phyloP scores from a whole-genome alignment of 2,888 invertebrate genomes.

The Meiosimyza platycephala region DNA sequence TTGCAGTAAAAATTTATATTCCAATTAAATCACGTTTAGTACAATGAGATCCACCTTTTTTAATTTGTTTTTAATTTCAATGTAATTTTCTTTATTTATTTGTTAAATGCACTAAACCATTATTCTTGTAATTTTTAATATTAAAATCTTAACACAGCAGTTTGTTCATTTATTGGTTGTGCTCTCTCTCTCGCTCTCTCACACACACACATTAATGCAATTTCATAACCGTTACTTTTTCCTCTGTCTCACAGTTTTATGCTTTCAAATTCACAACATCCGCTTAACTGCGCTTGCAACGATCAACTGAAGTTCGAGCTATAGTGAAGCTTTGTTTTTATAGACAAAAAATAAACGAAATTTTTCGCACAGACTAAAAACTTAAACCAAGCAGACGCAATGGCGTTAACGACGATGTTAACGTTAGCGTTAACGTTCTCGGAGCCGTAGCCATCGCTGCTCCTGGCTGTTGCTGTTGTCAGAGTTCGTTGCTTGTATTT shows the following conservation, averaged over 20 bases:
- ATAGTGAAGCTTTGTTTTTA: conserved; percentile 53
- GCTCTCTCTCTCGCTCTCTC: conserved; percentile 39
- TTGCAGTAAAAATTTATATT: no score
- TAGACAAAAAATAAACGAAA: conserved; percentile 42
- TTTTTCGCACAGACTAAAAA: conserved; percentile 31
- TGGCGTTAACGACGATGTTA: no score
- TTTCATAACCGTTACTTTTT: conserved; percentile 39
- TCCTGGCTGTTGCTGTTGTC: no score
- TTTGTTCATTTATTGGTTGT: conserved; percentile 34
- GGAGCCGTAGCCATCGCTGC: no score
- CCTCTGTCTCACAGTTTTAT: conserved; percentile 16
- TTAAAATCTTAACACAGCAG: conserved; percentile 33
- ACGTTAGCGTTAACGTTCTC: no score
- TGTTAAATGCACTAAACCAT: conserved; percentile 5
- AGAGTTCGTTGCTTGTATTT: no score
- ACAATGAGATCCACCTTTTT: no score
- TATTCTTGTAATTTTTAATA: conserved; percentile 4
- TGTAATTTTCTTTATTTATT: conserved; percentile 12
- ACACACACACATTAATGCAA: conserved; percentile 31
- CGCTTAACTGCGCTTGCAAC: conserved; percentile 52
- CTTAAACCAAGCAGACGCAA: no score
- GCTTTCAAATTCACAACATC: conserved; percentile 35
- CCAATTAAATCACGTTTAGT: no score
- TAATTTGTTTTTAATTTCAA: conserved; percentile 34
- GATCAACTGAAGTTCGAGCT: conserved; percentile 56